Conservation (phyloP, 2,797 vertebrate species). For the Muscicapa striata region DNA sequence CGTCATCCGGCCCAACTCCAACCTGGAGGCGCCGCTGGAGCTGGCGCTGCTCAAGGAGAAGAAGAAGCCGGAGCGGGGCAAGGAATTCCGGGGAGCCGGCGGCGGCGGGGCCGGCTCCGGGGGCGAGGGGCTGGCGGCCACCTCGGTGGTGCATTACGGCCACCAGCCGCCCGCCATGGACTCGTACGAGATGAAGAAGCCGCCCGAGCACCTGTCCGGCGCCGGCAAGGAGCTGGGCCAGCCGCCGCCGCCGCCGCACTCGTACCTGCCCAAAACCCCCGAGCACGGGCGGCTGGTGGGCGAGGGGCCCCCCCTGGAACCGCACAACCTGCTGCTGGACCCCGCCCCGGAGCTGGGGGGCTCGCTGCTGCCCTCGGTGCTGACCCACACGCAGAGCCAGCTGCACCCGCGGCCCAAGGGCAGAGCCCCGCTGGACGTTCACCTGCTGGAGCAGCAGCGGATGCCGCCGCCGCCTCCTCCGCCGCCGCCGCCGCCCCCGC, state of each 20-base stretch:
- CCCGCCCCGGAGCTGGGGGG: slow-evolving; percentile 80
- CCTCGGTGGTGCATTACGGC: neutral
- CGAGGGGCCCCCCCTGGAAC: neutral
- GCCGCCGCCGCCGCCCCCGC: neutral
- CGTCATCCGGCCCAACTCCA: no score
- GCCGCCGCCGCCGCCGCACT: neutral
- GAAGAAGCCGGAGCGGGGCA: no score
- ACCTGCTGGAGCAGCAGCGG: slow-evolving; percentile 84
- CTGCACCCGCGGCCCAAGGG: slow-evolving; percentile 54
- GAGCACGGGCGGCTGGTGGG: neutral
- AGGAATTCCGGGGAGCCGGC: no score
- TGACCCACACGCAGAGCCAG: slow-evolving; percentile 85
- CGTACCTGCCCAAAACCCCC: neutral
- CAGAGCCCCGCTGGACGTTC: slow-evolving; percentile 64
- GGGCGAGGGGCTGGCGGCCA: neutral
- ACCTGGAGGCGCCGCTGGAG: no score
- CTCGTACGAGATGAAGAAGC: neutral
- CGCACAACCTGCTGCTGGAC: slow-evolving; percentile 70
- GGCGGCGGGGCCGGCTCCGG: no score
- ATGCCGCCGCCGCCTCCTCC: slow-evolving; percentile 43
- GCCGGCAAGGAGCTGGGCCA: neutral
- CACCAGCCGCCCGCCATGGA: neutral
- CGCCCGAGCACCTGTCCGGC: neutral
- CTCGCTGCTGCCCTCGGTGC: slow-evolving; percentile 72
- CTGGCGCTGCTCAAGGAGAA: no score